Evolutionary conservation across 2,888 invertebrate species (phyloP).

Genomic region (Callinectes sapidus): DNA sequence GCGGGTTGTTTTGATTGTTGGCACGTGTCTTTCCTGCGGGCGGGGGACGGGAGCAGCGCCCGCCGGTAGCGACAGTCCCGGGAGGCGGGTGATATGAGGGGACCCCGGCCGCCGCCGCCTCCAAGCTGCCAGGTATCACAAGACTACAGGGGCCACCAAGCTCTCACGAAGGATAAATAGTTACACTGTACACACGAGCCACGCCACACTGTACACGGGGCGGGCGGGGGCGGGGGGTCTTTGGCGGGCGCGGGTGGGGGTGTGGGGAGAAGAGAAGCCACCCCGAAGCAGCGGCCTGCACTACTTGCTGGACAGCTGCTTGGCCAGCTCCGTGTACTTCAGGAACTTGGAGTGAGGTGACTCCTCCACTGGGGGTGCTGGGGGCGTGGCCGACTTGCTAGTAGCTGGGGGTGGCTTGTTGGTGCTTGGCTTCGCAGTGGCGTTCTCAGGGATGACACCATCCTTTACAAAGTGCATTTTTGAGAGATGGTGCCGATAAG

Average conservation of each 20-base stretch:
- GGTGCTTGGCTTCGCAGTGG: slow-evolving; percentile 54
- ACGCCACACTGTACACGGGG: slow-evolving; percentile 67
- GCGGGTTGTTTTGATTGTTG: slow-evolving; percentile 71
- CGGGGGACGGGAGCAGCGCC: slow-evolving; percentile 70
- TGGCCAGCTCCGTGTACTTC: slow-evolving; percentile 98
- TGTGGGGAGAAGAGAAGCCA: slow-evolving; percentile 50
- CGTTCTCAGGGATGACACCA: slow-evolving; percentile 85
- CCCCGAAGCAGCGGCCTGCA: slow-evolving; percentile 59
- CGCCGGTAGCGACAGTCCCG: slow-evolving; percentile 69
- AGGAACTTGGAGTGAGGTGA: slow-evolving; percentile 97
- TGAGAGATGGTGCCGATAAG: slow-evolving; percentile 95
- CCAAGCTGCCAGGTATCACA: slow-evolving; percentile 70
- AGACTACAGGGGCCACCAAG: slow-evolving; percentile 70
- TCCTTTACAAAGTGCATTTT: slow-evolving; percentile 97
- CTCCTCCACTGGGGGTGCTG: slow-evolving; percentile 81
- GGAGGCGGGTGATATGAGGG: slow-evolving; percentile 70
- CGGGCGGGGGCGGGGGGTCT: slow-evolving; percentile 61
- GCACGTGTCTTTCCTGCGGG: slow-evolving; percentile 72
- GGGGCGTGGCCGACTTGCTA: slow-evolving; percentile 73
- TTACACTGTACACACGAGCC: slow-evolving; percentile 68
- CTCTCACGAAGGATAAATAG: slow-evolving; percentile 70
- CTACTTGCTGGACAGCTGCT: slow-evolving; percentile 86
- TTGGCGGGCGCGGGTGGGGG: slow-evolving; percentile 63
- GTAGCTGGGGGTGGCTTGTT: slow-evolving; percentile 54
- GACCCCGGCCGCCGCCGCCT: slow-evolving; percentile 69